Evolutionary conservation across 2,797 vertebrate species (phyloP).

Genomic region (Adrianichthys oophorus): DNA sequence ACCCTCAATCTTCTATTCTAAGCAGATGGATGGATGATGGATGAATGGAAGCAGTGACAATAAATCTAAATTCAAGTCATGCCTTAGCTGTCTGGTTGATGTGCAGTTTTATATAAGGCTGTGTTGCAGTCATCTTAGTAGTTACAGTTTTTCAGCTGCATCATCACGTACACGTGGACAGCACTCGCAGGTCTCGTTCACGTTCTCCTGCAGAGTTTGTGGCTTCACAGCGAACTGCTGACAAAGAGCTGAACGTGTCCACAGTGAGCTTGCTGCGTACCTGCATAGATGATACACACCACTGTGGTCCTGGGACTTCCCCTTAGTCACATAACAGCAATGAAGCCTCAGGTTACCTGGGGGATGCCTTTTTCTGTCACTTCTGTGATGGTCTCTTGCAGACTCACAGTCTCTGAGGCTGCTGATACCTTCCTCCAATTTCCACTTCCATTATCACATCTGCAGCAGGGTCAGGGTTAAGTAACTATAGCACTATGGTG

Average conservation of each 20-base stretch:
- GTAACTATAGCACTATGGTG: slow-evolving; percentile 1
- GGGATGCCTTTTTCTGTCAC: slow-evolving; percentile 66
- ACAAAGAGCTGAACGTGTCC: slow-evolving; percentile 48
- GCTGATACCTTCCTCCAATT: slow-evolving; percentile 71
- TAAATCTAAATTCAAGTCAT: too few species aligned
- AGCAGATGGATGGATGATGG: not conserved
- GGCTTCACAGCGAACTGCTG: slow-evolving; percentile 78
- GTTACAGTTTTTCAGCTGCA: not conserved
- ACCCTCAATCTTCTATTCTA: too few species aligned
- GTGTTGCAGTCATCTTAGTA: not conserved
- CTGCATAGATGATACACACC: slow-evolving; percentile 39
- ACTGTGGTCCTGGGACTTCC: not conserved
- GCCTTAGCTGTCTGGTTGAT: not conserved
- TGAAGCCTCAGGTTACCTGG: slow-evolving; percentile 52
- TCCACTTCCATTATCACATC: slow-evolving; percentile 58
- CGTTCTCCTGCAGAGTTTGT: slow-evolving; percentile 50
- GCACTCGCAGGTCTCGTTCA: slow-evolving; percentile 51
- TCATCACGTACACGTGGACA: slow-evolving; percentile 40
- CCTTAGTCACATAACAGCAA: not conserved
- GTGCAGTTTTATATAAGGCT: not conserved
- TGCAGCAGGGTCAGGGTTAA: slow-evolving; percentile 15
- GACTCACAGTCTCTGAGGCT: slow-evolving; percentile 54
- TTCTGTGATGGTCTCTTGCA: slow-evolving; percentile 67
- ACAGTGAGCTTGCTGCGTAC: slow-evolving; percentile 55
- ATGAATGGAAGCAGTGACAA: not conserved